Conservation (phyloP, 2,888 invertebrate species). For the Drosophila mercatorum region DNA sequence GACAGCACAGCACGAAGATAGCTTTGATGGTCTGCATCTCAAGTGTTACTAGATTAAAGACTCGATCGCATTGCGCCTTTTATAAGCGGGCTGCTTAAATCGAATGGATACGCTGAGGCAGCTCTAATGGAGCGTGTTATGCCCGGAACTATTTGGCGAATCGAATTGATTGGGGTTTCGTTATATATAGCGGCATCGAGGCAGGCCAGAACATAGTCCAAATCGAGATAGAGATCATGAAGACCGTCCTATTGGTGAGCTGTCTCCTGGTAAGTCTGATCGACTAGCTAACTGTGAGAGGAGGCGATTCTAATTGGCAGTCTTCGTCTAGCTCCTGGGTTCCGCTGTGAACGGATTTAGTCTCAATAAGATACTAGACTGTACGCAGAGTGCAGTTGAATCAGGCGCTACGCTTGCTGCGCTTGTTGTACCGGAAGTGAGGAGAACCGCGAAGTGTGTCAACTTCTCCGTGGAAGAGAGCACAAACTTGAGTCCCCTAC, state of each 20-base stretch:
- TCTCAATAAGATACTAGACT: neutral
- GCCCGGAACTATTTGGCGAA: neutral
- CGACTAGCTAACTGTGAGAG: neutral
- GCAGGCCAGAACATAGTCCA: neutral
- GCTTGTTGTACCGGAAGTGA: neutral
- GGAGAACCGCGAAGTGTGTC: neutral
- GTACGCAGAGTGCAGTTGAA: neutral
- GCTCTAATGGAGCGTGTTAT: neutral
- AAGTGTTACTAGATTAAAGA: neutral
- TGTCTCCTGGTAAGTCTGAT: constrained; percentile 11
- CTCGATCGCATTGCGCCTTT: neutral
- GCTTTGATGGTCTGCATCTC: constrained; percentile 4
- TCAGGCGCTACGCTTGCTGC: too few species aligned
- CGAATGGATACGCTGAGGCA: neutral
- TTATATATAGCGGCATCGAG: neutral
- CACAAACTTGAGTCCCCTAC: too few species aligned
- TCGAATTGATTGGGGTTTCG: neutral
- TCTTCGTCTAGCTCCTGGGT: neutral
- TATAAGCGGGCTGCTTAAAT: neutral
- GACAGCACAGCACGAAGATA: neutral
- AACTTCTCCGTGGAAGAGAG: neutral
- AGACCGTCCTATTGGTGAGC: constrained; percentile 3
- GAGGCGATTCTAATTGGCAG: neutral
- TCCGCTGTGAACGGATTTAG: neutral
- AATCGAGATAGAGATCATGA: constrained; percentile 3